A percentile compares a stretch with the other conserved stretches of the same genome.
Evolutionary conservation across 2,113 vertebrate genomes (phyloP).

Genomic region (Nothoprocta pentlandii): DNA sequence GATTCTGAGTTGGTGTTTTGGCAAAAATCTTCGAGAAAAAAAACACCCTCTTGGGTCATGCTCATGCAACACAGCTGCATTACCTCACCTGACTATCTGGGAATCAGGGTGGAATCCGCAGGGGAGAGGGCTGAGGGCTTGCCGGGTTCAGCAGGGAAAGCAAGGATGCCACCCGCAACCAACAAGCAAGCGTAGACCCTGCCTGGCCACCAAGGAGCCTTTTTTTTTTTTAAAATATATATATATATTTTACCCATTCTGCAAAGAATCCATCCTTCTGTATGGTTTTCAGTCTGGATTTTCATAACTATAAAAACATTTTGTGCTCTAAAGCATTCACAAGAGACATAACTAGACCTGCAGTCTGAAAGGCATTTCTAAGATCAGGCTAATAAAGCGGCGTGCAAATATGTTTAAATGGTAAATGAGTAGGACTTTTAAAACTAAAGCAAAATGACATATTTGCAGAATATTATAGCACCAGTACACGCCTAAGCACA

Average conservation of each 20-base stretch:
- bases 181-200: not conserved
- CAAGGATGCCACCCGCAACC: not conserved
- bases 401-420: not conserved
- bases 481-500: not conserved
- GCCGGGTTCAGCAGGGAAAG: not conserved
- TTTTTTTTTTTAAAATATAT: not conserved
- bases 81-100: conserved; percentile 36
- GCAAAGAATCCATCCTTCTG: not conserved
- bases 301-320: not conserved
- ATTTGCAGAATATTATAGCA: not conserved
- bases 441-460: not conserved
- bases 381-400: not conserved
- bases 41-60: conserved; percentile 4
- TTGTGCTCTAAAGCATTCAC: not conserved
- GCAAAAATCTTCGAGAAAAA: conserved; percentile 26
- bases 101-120: conserved; percentile 20
- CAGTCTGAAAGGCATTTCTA: not conserved
- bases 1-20: conserved; percentile 60
- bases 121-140: not conserved
- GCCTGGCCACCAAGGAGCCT: not conserved
- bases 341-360: not conserved
- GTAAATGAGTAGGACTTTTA: not conserved
- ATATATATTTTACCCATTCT: not conserved
- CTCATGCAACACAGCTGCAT: conserved; percentile 32
- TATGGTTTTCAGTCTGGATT: not conserved